Conservation (phyloP, 2,888 invertebrate genomes). For the Eugnorisma glareosa region DNA sequence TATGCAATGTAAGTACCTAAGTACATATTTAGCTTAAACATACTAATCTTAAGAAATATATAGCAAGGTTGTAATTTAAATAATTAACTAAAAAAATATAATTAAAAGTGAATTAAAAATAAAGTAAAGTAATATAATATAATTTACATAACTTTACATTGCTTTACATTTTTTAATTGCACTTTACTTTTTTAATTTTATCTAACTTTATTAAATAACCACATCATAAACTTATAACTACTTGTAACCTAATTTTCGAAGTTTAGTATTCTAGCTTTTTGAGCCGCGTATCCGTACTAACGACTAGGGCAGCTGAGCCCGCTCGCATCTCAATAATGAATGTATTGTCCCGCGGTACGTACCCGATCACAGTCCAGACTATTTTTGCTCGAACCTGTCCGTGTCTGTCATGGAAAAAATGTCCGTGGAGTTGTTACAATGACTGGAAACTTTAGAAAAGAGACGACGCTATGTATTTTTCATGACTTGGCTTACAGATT, state of each 20-base stretch:
- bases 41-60: too few relatives aligned
- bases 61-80: too few relatives aligned
- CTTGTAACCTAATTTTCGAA: not conserved
- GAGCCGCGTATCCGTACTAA: constrained; percentile 39
- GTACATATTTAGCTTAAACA: too few relatives aligned
- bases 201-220: not conserved
- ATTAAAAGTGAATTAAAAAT: too few relatives aligned
- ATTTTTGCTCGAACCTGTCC: constrained; percentile 89
- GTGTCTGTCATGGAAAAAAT: constrained; percentile 81
- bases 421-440: constrained; percentile 70
- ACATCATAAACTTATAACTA: not conserved
- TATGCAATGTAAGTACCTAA: too few relatives aligned
- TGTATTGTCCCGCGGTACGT: constrained; percentile 87
- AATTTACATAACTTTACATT: too few relatives aligned
- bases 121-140: too few relatives aligned
- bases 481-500: constrained; percentile 58
- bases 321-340: constrained; percentile 86
- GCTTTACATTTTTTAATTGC: too few relatives aligned
- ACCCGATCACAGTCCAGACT: constrained; percentile 83
- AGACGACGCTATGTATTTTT: constrained; percentile 59
- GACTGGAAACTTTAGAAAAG: constrained; percentile 59
- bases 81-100: too few relatives aligned
- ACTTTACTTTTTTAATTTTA: not conserved
- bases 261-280: constrained; percentile 45
- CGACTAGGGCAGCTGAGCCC: constrained; percentile 65